These are phyloP conservation scores for Ptilorrhoa leucosticta DNA, from an alignment of 2,113 vertebrate species.

Conservation along the genomic window DNA sequence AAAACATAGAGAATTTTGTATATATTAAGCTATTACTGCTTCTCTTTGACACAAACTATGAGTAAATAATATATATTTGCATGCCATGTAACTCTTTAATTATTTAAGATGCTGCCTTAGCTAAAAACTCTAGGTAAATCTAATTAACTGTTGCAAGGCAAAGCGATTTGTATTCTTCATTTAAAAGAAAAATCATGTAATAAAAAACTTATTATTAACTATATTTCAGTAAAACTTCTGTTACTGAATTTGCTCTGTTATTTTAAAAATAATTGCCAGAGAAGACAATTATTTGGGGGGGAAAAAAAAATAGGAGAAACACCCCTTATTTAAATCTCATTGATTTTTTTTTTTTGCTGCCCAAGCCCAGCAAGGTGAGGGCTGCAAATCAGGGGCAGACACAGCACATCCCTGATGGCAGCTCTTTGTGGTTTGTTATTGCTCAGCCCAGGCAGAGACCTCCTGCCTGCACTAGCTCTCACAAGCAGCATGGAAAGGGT, in stretches of 20 bases:
- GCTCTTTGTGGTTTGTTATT: neutral
- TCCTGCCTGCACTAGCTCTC: neutral
- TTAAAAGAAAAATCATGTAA: neutral
- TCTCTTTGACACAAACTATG: neutral
- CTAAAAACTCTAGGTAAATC: neutral
- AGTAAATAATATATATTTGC: neutral
- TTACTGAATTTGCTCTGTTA: neutral
- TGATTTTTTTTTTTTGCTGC: neutral
- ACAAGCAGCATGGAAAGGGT: neutral
- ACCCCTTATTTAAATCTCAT: neutral
- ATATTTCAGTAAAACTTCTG: neutral
- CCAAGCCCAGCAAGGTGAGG: neutral
- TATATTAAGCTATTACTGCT: neutral
- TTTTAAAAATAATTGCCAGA: neutral
- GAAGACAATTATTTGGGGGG: neutral
- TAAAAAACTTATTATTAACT: neutral
- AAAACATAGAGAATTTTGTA: neutral
- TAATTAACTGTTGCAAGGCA: neutral
- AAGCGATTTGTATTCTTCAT: neutral
- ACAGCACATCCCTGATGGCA: neutral
- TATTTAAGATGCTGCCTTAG: neutral
- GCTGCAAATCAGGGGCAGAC: neutral
- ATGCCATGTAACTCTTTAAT: neutral
- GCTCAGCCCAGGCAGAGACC: neutral
- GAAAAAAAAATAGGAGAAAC: rapidly evolving